phyloP scores from a whole-genome alignment of 2,888 invertebrate species.

The Willowsia nigromaculata region DNA sequence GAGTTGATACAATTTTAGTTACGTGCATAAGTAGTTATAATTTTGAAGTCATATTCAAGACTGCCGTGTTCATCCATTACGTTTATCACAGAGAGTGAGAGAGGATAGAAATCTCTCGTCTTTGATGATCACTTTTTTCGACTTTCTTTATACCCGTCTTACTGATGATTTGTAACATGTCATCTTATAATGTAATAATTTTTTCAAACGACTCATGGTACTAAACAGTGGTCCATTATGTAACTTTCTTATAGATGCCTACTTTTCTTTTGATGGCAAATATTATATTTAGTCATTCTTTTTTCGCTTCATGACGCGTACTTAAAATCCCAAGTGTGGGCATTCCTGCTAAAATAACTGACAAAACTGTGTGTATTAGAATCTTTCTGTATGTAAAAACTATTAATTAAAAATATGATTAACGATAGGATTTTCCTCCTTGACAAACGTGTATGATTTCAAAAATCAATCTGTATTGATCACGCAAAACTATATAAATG shows the following conservation, averaged over 20 bases:
- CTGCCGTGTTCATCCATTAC: conserved; percentile 74
- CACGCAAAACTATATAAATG: no score
- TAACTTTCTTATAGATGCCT: background rate
- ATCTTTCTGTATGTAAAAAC: background rate
- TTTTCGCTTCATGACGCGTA: conserved; percentile 21
- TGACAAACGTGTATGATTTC: background rate
- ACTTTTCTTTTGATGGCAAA: background rate
- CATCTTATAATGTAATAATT: background rate
- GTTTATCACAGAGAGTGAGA: conserved; percentile 56
- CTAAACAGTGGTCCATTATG: background rate
- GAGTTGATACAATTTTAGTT: conserved; percentile 53
- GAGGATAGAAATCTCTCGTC: conserved; percentile 15
- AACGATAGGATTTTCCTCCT: background rate
- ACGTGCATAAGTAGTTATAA: background rate
- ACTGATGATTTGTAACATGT: background rate
- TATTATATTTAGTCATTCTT: background rate
- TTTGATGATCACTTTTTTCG: conserved; percentile 47
- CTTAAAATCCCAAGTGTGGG: conserved; percentile 13
- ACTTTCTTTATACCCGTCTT: conserved; percentile 43
- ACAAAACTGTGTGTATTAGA: background rate
- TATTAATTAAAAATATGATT: conserved; percentile 13
- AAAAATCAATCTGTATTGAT: background rate
- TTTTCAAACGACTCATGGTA: conserved; percentile 28
- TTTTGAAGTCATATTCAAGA: conserved; percentile 75
- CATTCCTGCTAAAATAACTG: conserved; percentile 30